A percentile compares a stretch with the other conserved stretches of the same genome.
phyloP scores from a whole-genome alignment of 2,888 invertebrate species.

The Beris chalybata region DNA sequence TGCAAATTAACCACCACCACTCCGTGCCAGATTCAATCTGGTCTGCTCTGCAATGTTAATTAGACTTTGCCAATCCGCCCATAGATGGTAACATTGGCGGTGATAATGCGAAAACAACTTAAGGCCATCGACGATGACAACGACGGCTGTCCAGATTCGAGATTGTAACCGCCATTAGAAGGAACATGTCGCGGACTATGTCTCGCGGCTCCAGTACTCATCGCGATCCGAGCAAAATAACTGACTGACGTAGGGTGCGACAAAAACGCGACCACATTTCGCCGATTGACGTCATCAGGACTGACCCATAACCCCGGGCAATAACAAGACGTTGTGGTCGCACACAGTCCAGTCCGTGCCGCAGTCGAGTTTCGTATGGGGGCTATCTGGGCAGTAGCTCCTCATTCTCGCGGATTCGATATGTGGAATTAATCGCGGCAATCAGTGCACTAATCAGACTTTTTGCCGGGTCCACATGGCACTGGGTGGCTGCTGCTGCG shows the following conservation, averaged over 20 bases:
- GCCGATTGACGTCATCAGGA: constrained; percentile 34
- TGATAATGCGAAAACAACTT: constrained; percentile 4
- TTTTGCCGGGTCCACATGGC: neutral
- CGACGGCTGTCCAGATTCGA: too few species aligned
- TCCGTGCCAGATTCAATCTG: constrained; percentile 2
- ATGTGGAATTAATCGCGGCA: constrained; percentile 19
- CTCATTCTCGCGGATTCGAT: constrained; percentile 6
- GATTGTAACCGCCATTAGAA: too few species aligned
- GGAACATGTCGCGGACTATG: too few species aligned
- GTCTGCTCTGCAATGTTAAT: constrained; percentile 25
- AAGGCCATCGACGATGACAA: too few species aligned
- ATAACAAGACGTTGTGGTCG: constrained; percentile 23
- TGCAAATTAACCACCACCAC: constrained; percentile 27
- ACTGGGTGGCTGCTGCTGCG: too few species aligned
- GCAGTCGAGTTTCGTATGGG: neutral
- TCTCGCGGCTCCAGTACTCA: neutral
- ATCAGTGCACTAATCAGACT: constrained; percentile 19
- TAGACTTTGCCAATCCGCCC: constrained; percentile 19
- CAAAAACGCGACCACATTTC: constrained; percentile 26
- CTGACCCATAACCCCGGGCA: constrained; percentile 36
- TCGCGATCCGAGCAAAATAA: constrained; percentile 25
- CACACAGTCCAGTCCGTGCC: neutral
- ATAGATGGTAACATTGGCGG: constrained; percentile 20
- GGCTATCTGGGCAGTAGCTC: constrained; percentile 1
- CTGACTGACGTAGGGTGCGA: constrained; percentile 33